phyloP scores from a whole-genome alignment of 1,140 invertebrate species.

The Drosophila virilis region DNA sequence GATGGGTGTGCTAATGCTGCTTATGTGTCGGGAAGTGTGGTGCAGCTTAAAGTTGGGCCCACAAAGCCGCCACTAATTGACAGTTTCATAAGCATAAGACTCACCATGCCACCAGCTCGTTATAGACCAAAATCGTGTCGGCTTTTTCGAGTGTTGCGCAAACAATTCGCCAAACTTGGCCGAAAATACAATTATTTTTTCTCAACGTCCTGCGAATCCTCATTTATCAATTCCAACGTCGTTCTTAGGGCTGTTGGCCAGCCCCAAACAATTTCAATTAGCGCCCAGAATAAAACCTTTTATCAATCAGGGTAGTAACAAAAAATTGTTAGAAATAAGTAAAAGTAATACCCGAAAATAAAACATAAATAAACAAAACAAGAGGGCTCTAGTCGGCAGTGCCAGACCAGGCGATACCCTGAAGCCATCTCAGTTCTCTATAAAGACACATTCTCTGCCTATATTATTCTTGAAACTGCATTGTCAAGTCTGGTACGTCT shows the following conservation, averaged over 20 bases:
- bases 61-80: slow-evolving; percentile 73
- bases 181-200: slow-evolving; percentile 56
- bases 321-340: slow-evolving; percentile 1
- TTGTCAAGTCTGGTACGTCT: too few species aligned
- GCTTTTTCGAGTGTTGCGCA: slow-evolving; percentile 71
- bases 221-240: slow-evolving; percentile 57
- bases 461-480: too few species aligned
- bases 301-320: slow-evolving; percentile 60
- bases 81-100: slow-evolving; percentile 67
- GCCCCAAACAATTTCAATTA: slow-evolving; percentile 64
- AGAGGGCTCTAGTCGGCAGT: too few species aligned
- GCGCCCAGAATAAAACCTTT: slow-evolving; percentile 39
- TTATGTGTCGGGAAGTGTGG: neutral
- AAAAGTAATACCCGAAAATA: neutral
- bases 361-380: slow-evolving; percentile 2
- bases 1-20: neutral
- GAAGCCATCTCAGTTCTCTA: too few species aligned
- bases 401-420: too few species aligned
- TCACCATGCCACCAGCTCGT: slow-evolving; percentile 51
- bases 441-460: too few species aligned
- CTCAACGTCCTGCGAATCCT: neutral
- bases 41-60: slow-evolving; percentile 56
- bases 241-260: neutral
- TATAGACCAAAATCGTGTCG: slow-evolving; percentile 52
- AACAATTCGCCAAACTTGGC: slow-evolving; percentile 56